Base-by-base conservation (phyloP, 1,140 invertebrate species). In the Spodoptera litura region DNA sequence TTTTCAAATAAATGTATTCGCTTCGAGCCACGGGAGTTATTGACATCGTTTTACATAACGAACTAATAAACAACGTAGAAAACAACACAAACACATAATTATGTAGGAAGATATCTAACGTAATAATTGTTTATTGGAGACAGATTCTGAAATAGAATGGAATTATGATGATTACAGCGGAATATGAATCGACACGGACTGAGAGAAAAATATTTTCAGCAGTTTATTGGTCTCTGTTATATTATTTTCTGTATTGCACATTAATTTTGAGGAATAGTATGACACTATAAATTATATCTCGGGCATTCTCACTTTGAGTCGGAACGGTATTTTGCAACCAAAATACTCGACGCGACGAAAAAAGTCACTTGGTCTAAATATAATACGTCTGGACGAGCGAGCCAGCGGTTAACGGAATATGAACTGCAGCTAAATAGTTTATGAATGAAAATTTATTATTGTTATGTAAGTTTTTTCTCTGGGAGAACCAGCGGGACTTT, bases 291-390 rank as follows among this genome's bases (percentile, higher is more conserved):
- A 72, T 78, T 68, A 77, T 68, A 38, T 53, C 12, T 31, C 55
- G 31, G 56, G 74, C 70, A 72, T 78, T 80, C 76, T 66, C 75
- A 78, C 71, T 73, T 79, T 82, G 77, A 70, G 75, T 44, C 61
- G 76, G 83, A 84, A 83, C 73, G 77, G 78, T 81, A 83, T 86
- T 86, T 86, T 82, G 82, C 82, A 85, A 85, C 86, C 70, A 84
- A 88, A 88, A 89, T 87, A 87, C 81, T 70, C 81, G 74, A 75
- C 61, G 78, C 71, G 74, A 80, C 71, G 72, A 78, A 85, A 85
- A 83, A 85, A 79, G 72, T 78, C 71, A 70, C 77, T 78, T 55
- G 64, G 49, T 79, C 82, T 87, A 87, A 84, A 89, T 84, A 85
- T 89, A 89, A 79, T 75, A 9, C 80, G 85, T 80, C 87, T 81